Conservation (phyloP, 2,797 vertebrate genomes). For the Picus viridis region DNA sequence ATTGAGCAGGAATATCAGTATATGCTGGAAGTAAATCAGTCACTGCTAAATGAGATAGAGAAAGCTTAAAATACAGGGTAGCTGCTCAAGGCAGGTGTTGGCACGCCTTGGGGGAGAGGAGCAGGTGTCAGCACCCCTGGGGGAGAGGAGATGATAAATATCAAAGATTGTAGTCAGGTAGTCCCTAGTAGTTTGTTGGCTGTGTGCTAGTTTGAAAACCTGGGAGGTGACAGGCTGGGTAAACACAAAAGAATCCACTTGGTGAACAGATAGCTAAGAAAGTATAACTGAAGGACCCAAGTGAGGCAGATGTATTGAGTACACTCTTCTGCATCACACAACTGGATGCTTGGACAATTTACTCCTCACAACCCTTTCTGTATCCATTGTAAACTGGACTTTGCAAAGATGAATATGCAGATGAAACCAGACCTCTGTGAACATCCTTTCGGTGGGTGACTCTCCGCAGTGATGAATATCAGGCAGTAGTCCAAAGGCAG, state of each 20-base stretch:
- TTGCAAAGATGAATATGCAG: neutral
- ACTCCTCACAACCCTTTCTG: fast-evolving
- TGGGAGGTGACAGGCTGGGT: neutral
- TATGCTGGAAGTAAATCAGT: neutral
- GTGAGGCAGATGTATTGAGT: fast-evolving
- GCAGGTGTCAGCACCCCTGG: neutral
- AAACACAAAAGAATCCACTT: neutral
- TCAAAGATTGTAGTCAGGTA: neutral
- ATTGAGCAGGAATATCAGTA: conserved; percentile 13
- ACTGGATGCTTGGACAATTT: neutral
- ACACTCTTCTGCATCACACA: neutral
- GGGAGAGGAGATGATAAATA: neutral
- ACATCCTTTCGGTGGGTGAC: neutral
- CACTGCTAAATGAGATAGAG: conserved; percentile 6
- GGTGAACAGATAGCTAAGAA: neutral
- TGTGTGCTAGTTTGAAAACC: neutral
- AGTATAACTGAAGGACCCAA: fast-evolving
- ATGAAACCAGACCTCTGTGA: neutral
- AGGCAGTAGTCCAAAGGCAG: neutral
- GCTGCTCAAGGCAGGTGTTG: neutral
- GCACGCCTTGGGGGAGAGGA: neutral
- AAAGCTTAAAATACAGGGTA: neutral
- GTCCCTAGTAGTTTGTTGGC: neutral
- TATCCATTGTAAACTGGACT: fast-evolving
- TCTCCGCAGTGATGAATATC: neutral